A percentile compares a stretch with the other conserved stretches of the same genome.
phyloP scores from a whole-genome alignment of 2,113 vertebrate genomes.

The Laticauda colubrina region DNA sequence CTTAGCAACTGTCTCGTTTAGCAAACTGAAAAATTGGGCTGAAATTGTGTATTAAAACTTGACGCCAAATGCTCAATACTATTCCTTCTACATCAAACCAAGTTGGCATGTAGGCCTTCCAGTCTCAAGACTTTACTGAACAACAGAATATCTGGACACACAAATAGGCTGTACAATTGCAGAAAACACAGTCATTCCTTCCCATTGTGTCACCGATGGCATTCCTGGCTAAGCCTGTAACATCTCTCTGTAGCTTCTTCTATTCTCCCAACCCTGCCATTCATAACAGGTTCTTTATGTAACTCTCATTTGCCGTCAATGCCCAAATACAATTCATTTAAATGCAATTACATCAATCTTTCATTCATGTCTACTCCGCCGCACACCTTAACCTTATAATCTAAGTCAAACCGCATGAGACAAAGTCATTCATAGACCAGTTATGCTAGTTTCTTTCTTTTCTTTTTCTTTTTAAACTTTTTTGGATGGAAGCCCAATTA shows the following conservation, averaged over 20 bases:
- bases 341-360: slow-evolving; percentile 22
- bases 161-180: neutral
- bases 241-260: neutral
- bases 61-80: neutral
- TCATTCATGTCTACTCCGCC: neutral
- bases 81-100: neutral
- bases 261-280: neutral
- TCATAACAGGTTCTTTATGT: neutral
- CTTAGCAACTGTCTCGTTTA: neutral
- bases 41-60: neutral
- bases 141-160: neutral
- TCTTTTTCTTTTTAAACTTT: neutral
- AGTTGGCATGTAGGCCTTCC: neutral
- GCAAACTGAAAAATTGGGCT: neutral
- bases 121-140: neutral
- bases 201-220: no score
- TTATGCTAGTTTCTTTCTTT: neutral
- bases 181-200: neutral
- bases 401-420: slow-evolving; percentile 30
- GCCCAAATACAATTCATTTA: slow-evolving; percentile 27
- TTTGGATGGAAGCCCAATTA: neutral
- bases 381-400: neutral
- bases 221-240: neutral
- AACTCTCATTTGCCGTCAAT: neutral
- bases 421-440: neutral